Percentiles rank a stretch among this genome's conserved stretches.
These are phyloP conservation scores for Salminus brasiliensis DNA, from an alignment of 2,113 vertebrate species.

Conservation along the genomic window DNA sequence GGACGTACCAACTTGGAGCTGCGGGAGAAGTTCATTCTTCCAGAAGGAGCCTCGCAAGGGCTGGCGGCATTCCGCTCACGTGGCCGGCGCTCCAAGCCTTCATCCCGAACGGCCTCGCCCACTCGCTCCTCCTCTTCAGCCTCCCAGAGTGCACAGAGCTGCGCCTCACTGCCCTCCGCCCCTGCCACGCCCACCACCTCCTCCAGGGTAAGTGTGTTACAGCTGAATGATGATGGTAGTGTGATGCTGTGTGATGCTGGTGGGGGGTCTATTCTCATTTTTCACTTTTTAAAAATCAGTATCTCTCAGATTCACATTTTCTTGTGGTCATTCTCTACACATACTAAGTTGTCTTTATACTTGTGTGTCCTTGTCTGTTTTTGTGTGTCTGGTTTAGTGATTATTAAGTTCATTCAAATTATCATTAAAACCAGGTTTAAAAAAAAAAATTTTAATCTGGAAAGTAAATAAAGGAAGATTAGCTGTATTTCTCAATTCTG, in stretches of 20 bases:
- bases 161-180: conserved; percentile 90
- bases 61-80: conserved; percentile 93
- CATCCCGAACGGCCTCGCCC: conserved; percentile 92
- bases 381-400: conserved; percentile 12
- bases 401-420: not conserved
- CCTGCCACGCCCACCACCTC: conserved; percentile 91
- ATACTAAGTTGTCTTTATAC: not conserved
- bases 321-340: not conserved
- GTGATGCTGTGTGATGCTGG: too few relatives aligned
- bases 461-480: too few relatives aligned
- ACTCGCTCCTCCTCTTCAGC: conserved; percentile 95
- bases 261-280: not conserved
- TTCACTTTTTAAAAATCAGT: not conserved
- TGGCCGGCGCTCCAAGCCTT: conserved; percentile 93
- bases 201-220: conserved; percentile 81
- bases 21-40: conserved; percentile 97
- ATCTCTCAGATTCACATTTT: not conserved
- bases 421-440: not conserved
- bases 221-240: not conserved
- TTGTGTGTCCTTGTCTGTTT: not conserved
- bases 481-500: too few relatives aligned
- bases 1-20: conserved; percentile 97
- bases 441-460: too few relatives aligned
- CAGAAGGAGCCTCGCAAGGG: conserved; percentile 90
- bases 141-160: conserved; percentile 95